These are phyloP conservation scores for Brotula barbata DNA, from an alignment of 2,797 vertebrate species.

Conservation along the genomic window DNA sequence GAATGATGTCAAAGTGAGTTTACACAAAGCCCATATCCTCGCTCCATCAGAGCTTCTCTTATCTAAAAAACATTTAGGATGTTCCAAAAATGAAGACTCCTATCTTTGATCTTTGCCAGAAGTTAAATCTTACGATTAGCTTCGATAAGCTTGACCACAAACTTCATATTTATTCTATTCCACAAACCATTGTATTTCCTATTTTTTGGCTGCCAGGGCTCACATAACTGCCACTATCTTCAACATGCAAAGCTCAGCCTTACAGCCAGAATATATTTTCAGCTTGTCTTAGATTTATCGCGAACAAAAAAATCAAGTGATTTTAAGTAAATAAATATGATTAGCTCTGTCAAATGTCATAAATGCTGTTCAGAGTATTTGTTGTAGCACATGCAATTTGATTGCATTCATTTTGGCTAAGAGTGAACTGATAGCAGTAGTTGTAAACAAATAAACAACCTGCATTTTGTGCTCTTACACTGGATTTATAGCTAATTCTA, in stretches of 20 bases:
- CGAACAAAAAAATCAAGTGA: no score
- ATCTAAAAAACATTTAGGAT: slow-evolving; percentile 40
- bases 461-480: no score
- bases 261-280: slow-evolving; percentile 27
- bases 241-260: slow-evolving; percentile 24
- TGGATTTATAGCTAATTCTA: no score
- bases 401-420: no score
- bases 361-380: no score
- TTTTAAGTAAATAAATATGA: no score
- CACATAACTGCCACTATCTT: no score
- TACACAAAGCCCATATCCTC: slow-evolving; percentile 44
- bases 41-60: slow-evolving; percentile 25
- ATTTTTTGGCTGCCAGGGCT: slow-evolving; percentile 31
- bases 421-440: no score
- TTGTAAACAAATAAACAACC: no score
- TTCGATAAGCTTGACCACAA: slow-evolving; percentile 32
- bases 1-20: slow-evolving; percentile 45
- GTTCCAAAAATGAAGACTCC: slow-evolving; percentile 35
- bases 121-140: slow-evolving; percentile 49
- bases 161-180: slow-evolving; percentile 31
- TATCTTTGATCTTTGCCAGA: slow-evolving; percentile 53
- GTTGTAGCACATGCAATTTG: no score
- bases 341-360: no score
- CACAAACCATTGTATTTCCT: slow-evolving; percentile 44
- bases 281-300: slow-evolving; percentile 23